Evolutionary conservation across 2,113 vertebrate species (phyloP), one percentile per base, ranked within the genome.

Genomic region (Pungitius pungitius): DNA sequence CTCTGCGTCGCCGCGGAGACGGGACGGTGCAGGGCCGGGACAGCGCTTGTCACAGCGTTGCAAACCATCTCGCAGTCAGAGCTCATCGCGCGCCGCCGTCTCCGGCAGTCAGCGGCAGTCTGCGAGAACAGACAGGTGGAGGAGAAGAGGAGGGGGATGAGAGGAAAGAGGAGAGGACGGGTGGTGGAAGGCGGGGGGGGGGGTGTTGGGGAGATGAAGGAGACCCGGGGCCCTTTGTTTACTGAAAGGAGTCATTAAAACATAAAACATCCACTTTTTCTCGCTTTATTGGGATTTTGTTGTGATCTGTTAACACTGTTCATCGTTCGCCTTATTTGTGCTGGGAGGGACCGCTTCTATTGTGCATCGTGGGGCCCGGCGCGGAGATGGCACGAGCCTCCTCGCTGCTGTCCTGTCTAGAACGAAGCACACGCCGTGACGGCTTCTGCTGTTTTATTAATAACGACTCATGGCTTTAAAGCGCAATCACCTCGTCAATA

Each of bases 401-500:
- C 61, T 73, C 73, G 6, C 69, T 47, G 66, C 72, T 81, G 78
- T 86, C 87, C 85, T 61, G 71, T 67, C 39, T 10, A 12, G 60
- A 33, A 33, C 10, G 60, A 75, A 12, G 65, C 63, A 24, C 10
- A 22, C 63, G 1, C 27, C 1, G 15, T 76, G 85, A 91, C 90
- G 86, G 67, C 69, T 39, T 59, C 85, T 84, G 49, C 71, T 91
- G 82, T 81, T 89, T 89, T 89, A 90, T 89, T 89, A 63, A 92
- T 82, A 63, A 66, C 69, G 26, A 75, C 71, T 81, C 78, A 7
- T 58, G 65, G 69, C 80, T 86, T 80, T 81, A 86, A 88, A 84
- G 85, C 59, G 74, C 75, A 85, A 77, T 86, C 75, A 58, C 69
- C 69, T 68, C 42, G 40, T 64, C 77, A 75, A 45, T 63, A 52